These are phyloP conservation scores for Chironomus striatipennis DNA, from an alignment of 1,140 invertebrate genomes.

Conservation along the genomic window DNA sequence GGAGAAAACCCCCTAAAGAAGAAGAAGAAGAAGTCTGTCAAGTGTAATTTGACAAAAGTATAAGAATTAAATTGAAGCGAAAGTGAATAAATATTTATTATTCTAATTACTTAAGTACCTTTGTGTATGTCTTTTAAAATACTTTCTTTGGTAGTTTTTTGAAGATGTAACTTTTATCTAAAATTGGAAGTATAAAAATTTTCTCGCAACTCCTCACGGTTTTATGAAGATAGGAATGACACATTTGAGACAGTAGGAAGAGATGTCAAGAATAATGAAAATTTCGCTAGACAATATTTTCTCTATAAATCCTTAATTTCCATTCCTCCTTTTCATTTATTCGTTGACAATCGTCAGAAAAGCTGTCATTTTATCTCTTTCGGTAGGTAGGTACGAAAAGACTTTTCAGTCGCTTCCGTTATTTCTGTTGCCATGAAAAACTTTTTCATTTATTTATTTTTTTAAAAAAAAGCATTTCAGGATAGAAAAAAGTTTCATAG, in stretches of 20 bases:
- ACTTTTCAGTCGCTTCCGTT: not conserved
- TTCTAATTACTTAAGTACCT: constrained; percentile 24
- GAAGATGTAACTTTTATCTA: not conserved
- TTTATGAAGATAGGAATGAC: not conserved
- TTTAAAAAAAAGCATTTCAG: not conserved
- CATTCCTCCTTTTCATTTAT: not conserved
- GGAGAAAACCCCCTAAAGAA: not conserved
- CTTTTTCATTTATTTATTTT: not conserved
- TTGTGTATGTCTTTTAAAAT: not conserved
- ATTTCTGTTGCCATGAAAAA: constrained; percentile 2
- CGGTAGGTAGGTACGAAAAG: not conserved
- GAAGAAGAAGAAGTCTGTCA: not conserved
- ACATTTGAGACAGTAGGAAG: not conserved
- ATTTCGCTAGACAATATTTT: not conserved
- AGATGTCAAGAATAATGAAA: not conserved
- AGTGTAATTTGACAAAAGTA: not conserved
- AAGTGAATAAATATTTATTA: constrained; percentile 23
- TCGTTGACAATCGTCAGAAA: not conserved
- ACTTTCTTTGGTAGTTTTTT: not conserved
- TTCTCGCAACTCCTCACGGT: not conserved
- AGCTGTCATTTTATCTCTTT: not conserved
- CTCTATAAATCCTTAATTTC: not conserved
- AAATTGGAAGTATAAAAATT: not conserved
- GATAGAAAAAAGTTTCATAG: not conserved
- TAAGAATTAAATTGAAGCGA: not conserved